A percentile compares a stretch with the other conserved stretches of the same genome.
These are phyloP conservation scores for Albula goreensis DNA, from an alignment of 2,113 vertebrate genomes.

Conservation along the genomic window DNA sequence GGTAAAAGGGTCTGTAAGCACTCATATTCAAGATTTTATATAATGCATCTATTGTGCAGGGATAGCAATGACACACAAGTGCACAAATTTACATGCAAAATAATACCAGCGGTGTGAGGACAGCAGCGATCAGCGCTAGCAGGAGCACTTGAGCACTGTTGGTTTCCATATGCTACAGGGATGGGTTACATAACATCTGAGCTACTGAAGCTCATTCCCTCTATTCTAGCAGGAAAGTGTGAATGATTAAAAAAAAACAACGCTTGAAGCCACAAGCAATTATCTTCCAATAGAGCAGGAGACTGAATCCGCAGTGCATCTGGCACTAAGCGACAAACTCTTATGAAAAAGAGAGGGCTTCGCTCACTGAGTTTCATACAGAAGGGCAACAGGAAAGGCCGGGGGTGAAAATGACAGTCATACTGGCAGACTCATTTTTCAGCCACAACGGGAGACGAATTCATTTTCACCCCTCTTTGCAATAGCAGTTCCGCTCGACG, in stretches of 20 bases:
- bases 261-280: conserved; percentile 10
- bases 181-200: conserved; percentile 1
- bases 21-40: neutral
- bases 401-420: neutral
- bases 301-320: neutral
- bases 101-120: neutral
- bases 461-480: no score
- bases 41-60: neutral
- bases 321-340: neutral
- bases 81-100: neutral
- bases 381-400: neutral
- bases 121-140: no score
- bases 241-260: neutral
- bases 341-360: neutral
- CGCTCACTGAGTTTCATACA: neutral
- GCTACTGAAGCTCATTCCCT: neutral
- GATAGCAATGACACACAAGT: neutral
- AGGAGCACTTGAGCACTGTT: neutral
- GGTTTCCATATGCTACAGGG: neutral
- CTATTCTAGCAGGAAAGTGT: neutral
- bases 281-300: neutral
- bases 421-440: neutral
- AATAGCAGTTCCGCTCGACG: no score
- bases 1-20: neutral
- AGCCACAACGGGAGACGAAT: neutral